These are phyloP conservation scores for Eurois occulta DNA, from an alignment of 2,888 invertebrate species.

Conservation along the genomic window DNA sequence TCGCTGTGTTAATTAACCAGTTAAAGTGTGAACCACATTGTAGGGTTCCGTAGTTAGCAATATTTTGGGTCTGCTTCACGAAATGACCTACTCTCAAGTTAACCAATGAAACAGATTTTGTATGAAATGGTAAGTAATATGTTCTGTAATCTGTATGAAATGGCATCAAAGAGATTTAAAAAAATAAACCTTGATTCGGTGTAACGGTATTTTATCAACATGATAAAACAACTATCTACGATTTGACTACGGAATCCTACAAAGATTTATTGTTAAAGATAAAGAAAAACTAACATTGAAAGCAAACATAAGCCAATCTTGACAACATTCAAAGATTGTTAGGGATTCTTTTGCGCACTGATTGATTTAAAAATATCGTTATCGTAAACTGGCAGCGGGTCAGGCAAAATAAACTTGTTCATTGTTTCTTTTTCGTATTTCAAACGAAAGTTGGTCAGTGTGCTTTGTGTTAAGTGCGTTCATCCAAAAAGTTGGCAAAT, in stretches of 20 bases:
- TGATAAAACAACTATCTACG: not conserved
- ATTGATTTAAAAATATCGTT: not conserved
- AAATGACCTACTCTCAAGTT: not conserved
- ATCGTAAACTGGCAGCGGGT: not conserved
- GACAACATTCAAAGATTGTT: conserved; percentile 36
- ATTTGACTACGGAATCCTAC: conserved; percentile 15
- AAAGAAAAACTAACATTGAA: conserved; percentile 27
- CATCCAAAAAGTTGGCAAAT: no score
- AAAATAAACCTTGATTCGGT: not conserved
- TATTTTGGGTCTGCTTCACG: not conserved
- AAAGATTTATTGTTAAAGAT: not conserved
- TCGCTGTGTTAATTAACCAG: not conserved
- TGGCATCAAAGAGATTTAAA: not conserved
- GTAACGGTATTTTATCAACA: not conserved
- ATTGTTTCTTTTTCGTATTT: no score
- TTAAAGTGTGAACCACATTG: not conserved
- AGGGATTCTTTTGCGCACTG: not conserved
- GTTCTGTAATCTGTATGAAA: not conserved
- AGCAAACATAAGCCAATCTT: conserved; percentile 41
- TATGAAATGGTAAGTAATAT: not conserved
- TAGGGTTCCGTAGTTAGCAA: conserved; percentile 19
- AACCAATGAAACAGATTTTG: not conserved
- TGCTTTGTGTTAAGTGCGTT: no score
- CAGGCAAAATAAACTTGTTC: not conserved
- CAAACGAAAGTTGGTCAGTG: no score